Evolutionary conservation across 2,888 invertebrate genomes (phyloP).

Genomic region (Platycheirus rosarum): DNA sequence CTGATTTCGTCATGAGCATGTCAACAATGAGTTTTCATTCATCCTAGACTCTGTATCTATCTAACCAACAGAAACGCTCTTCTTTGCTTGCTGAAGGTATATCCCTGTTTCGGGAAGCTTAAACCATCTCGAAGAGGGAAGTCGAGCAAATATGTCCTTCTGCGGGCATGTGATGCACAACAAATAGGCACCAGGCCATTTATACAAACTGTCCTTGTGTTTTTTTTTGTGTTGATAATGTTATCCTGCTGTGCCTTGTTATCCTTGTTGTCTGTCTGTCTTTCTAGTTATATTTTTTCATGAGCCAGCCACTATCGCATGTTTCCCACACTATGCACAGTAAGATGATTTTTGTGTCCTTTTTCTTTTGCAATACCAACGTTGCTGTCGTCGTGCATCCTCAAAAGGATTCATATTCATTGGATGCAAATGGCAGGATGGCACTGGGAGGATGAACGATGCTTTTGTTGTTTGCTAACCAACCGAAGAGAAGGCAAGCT

Average conservation of each 20-base stretch:
- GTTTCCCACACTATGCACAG: conserved; percentile 54
- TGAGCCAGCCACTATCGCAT: conserved; percentile 58
- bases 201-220: conserved; percentile 53
- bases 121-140: conserved; percentile 44
- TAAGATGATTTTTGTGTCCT: conserved; percentile 54
- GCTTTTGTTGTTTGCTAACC: conserved; percentile 69
- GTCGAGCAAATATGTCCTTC: conserved; percentile 56
- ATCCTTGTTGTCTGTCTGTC: conserved; percentile 68
- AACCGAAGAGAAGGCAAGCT: conserved; percentile 62
- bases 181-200: conserved; percentile 71
- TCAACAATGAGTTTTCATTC: conserved; percentile 64
- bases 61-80: conserved; percentile 27
- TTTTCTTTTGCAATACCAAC: conserved; percentile 12
- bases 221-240: conserved; percentile 26
- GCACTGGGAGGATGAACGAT: conserved; percentile 31
- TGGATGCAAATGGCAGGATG: conserved; percentile 57
- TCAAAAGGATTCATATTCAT: conserved; percentile 71
- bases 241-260: conserved; percentile 59
- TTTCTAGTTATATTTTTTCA: conserved; percentile 19
- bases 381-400: conserved; percentile 53
- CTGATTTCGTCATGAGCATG: conserved; percentile 69
- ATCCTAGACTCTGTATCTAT: neutral
- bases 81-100: conserved; percentile 45
- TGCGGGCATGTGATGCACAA: conserved; percentile 73
- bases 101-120: conserved; percentile 25